phyloP scores from a whole-genome alignment of 2,113 vertebrate species.

The Gasterosteus aculeatus region DNA sequence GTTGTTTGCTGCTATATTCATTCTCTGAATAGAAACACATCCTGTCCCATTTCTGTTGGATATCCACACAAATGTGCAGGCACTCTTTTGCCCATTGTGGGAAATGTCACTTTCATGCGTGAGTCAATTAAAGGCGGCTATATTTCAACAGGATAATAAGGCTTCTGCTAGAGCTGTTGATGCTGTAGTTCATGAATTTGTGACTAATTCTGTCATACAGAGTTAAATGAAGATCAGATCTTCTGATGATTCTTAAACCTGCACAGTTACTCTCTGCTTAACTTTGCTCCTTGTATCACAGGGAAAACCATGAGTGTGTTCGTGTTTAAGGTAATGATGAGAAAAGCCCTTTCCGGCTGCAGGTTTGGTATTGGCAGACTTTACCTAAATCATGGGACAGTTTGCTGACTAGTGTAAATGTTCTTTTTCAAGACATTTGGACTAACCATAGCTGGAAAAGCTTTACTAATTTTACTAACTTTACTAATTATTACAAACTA shows the following conservation, averaged over 20 bases:
- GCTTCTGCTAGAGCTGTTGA: conserved; percentile 10
- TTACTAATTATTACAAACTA: no score
- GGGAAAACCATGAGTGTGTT: background rate
- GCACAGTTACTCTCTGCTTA: background rate
- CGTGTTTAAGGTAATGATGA: background rate
- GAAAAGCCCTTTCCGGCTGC: no score
- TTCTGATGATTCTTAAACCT: background rate
- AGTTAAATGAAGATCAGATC: conserved; percentile 1
- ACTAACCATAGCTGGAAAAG: background rate
- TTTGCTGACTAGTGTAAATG: no score
- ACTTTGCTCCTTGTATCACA: background rate
- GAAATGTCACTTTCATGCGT: conserved; percentile 47
- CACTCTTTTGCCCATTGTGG: conserved; percentile 46
- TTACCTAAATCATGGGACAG: background rate
- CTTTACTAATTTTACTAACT: no score
- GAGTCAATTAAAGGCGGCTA: conserved; percentile 54
- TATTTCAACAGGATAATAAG: conserved; percentile 52
- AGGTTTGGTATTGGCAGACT: background rate
- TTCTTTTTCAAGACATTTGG: background rate
- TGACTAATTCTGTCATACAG: conserved; percentile 19
- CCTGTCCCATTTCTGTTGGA: conserved; percentile 19
- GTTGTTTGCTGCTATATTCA: background rate
- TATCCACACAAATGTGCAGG: conserved; percentile 50
- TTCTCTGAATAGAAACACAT: background rate
- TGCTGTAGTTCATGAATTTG: conserved; percentile 32